Evolutionary conservation across 2,797 vertebrate genomes (phyloP), one percentile per base, ranked within the genome.

Genomic region (Heterohyrax brucei): DNA sequence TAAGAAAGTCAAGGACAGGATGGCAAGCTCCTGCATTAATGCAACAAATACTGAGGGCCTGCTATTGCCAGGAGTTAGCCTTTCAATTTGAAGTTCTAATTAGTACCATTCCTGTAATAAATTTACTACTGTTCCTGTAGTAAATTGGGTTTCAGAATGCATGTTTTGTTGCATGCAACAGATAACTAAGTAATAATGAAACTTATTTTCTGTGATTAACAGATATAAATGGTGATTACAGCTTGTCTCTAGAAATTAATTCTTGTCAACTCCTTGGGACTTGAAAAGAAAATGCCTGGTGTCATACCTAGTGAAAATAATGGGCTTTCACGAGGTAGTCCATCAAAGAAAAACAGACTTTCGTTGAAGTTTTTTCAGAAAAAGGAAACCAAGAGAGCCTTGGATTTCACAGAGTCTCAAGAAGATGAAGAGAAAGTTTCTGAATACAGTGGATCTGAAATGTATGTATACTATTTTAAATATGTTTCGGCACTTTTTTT

Each of bases 341-440:
- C 99, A 10, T 96, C 99, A 50, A 99, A 99, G 98, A 99, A 98
- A 98, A 99, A 98, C 93, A 98, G 99, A 94, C 99, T 99, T 46
- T 99, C 99, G 53, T 97, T 99, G 78, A 99, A 99, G 98, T 99
- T 99, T 81, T 99, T 99, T 97, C 99, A 99, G 85, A 99, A 99
- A 98, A 99, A 99, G 82, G 99, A 99, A 83, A 98, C 99, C 8
- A 99, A 99, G 96, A 98, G 99, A 90, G 99, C 99, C 7, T 98
- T 99, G 98, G 99, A 99, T 98, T 99, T 99, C 97, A 99, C 99
- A 1, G 99, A 99, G 93, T 97, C 99, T 7, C 99, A 98, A 77
- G 97, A 98, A 80, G 99, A 99, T 95, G 99, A 99, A 66, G 97
- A 98, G 72, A 98, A 98, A 93, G 24, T 95, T 56, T 93, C 98